Base-by-base conservation (phyloP, 2,113 vertebrate species). In the Deroptyus accipitrinus region DNA sequence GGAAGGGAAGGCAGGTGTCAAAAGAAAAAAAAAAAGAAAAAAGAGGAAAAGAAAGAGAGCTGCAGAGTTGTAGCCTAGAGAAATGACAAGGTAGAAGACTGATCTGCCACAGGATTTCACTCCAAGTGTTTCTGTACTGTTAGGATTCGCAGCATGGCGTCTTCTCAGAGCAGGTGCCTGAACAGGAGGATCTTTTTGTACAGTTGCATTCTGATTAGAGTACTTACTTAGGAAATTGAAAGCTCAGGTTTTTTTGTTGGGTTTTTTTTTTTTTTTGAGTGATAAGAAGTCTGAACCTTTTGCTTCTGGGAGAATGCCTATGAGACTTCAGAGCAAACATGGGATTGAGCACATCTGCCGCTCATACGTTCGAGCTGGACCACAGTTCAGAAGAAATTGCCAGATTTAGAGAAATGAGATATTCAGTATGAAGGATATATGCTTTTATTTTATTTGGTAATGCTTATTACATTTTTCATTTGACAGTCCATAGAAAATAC, bases 1-100 rank as follows among this genome's bases (percentile, higher is more conserved):
- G n/a, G 7, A 5, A 46, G 12, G 2, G 12, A 35, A 41, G 37
- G 10, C 27, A 39, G 5, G 7, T 7, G 2, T 15, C 13, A 13
- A 18, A 30, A 39, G 2, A 0, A 3, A 28, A 55, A 51, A 33
- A 20, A 46, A 25, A 42, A 12, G 22, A 31, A 35, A 20, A 28
- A 18, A 4, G 11, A 7, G 9, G 16, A 46, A 44, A 75, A 20
- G 41, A 44, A 75, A 20, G 46, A 42, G 25, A 30, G 11, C 24
- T 67, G 15, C 13, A 39, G n/a, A 52, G 17, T 69, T 41, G 8
- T 77, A 25, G 14, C 8, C n/a, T 81, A 63, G 25, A 67, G n/a
- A 83, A 91, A 37, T 37, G 3, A 17, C 16, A 59, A 88, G 4
- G 28, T 13, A 44, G 27, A 82, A 76, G 52, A 13, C 39, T 79